Evolutionary conservation across 2,797 vertebrate species (phyloP).

Genomic region (Columba guinea): DNA sequence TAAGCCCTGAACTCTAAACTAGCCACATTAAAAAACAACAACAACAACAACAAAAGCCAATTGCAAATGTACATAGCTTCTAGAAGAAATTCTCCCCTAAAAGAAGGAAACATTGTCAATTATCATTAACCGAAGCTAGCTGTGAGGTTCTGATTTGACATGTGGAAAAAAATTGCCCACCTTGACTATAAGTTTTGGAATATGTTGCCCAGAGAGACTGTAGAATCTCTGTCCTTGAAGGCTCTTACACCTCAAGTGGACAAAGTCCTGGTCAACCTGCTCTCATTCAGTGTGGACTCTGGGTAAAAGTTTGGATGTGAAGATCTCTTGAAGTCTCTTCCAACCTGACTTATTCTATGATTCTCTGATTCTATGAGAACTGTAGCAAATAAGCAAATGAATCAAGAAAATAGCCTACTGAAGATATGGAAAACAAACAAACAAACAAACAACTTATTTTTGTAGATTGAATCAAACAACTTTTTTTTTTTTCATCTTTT

Average conservation of each 20-base stretch:
- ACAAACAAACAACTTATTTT: not conserved
- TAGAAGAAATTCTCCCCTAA: not conserved
- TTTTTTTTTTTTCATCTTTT: accelerated
- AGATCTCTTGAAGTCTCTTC: not conserved
- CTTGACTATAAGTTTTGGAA: not conserved
- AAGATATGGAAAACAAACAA: accelerated
- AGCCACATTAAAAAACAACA: not conserved
- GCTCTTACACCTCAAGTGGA: not conserved
- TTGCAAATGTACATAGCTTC: accelerated
- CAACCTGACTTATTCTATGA: not conserved
- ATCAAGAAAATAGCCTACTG: not conserved
- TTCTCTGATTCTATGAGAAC: not conserved
- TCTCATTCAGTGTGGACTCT: not conserved
- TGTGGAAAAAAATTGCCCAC: not conserved
- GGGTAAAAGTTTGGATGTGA: not conserved
- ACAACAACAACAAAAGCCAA: not conserved
- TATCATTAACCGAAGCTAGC: not conserved
- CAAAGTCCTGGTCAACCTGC: not conserved
- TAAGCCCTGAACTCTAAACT: not conserved
- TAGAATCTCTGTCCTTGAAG: not conserved
- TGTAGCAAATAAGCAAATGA: not conserved
- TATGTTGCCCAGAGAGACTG: not conserved
- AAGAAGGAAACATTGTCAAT: not conserved
- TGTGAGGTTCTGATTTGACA: not conserved
- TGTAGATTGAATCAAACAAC: not conserved